Evolutionary conservation across 2,888 invertebrate genomes (phyloP), one percentile per base, ranked within the genome.

Genomic region (Cheilosia impressa): DNA sequence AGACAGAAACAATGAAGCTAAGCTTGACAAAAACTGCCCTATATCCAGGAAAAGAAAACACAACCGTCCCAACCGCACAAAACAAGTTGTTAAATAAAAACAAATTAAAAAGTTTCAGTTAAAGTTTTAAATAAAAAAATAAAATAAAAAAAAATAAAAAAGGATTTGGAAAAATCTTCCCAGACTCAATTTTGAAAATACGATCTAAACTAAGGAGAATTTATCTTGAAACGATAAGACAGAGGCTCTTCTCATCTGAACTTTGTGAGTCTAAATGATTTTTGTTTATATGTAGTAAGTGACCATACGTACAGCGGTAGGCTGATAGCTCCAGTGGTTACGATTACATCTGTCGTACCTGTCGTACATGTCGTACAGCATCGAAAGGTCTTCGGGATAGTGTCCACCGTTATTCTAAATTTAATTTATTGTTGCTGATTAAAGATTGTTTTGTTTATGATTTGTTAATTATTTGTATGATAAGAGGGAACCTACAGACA

Each of bases 271-370:
- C 72, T 77, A 60, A 41, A 82, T 82, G 82, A 77, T 31, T 55
- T 55, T 45, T 53, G 31, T 55, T 55, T 55, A 55, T 43, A n/a
- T n/a, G n/a, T n/a, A 60, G 66, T 66, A 52, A 66, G 65, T 50
- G 77, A 82, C 82, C 77, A 82, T 82, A 82, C 82, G 82, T 82
- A 82, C 82, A 82, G 82, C 82, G 45, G 82, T 82, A 53, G 82
- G 77, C 82, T 82, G 71, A 77, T 65, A 77, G 60, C 71, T 72
- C 77, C 77, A 77, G 60, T 72, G 77, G 62, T 77, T 77, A 62
- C 82, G 77, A 66, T 77, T 77, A 66, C 82, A 72, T 82, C 82
- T 77, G 82, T 77, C 77, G 77, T 82, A 82, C 62, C 65, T 66
- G 71, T 77, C 82, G 66, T 68, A 72, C 65, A 66, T 65, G 22